A percentile compares a stretch with the other conserved stretches of the same genome.
These are phyloP conservation scores for Metaphire vulgaris DNA, from an alignment of 1,140 invertebrate genomes.

Conservation along the genomic window DNA sequence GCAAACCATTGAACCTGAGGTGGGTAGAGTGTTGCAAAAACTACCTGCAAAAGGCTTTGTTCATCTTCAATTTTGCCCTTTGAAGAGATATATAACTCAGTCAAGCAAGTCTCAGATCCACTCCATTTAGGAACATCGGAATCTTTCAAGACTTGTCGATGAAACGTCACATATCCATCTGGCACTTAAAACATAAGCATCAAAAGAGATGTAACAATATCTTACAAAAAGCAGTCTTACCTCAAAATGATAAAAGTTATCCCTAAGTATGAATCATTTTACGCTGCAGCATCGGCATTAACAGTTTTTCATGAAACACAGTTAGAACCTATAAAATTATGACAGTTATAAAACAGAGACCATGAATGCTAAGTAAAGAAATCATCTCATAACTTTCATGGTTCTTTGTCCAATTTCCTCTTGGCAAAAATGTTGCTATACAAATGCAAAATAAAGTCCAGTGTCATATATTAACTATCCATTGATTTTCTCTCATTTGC, in stretches of 20 bases:
- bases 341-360: too few species aligned
- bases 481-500: too few species aligned
- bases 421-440: too few species aligned
- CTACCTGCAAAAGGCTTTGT: neutral
- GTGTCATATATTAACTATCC: too few species aligned
- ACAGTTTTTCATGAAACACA: neutral
- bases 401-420: too few species aligned
- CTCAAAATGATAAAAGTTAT: neutral
- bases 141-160: neutral
- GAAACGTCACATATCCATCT: neutral
- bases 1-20: too few species aligned
- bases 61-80: neutral
- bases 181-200: neutral
- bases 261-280: neutral
- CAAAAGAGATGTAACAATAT: neutral
- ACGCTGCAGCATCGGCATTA: neutral
- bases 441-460: too few species aligned
- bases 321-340: neutral
- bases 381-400: too few species aligned
- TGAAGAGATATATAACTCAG: neutral
- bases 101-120: neutral
- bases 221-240: too few species aligned
- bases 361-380: too few species aligned
- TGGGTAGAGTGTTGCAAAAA: too few species aligned
- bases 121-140: neutral